Conservation (phyloP, 1,140 invertebrate species). For the Orchesella cincta region DNA sequence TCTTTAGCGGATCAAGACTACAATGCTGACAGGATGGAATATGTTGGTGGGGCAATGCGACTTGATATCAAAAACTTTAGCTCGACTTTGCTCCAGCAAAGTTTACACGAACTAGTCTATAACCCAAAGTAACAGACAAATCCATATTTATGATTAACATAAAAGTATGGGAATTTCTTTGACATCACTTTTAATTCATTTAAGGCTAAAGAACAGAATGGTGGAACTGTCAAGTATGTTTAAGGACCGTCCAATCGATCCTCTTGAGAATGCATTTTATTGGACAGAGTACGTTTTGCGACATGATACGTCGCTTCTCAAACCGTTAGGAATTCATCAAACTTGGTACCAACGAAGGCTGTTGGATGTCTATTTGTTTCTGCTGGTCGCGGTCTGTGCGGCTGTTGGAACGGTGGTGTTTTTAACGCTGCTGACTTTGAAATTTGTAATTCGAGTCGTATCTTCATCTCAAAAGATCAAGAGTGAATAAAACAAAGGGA, state of each 20-base stretch:
- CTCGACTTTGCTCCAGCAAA: not conserved
- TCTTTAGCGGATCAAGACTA: constrained; percentile 10
- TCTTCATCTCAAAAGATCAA: no score
- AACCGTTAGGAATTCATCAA: constrained; percentile 53
- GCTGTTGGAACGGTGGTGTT: no score
- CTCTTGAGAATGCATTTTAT: constrained; percentile 51
- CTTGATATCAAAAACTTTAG: not conserved
- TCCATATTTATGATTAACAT: no score
- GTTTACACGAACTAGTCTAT: not conserved
- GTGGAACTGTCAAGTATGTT: constrained; percentile 51
- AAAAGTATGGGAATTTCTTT: not conserved
- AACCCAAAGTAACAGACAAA: not conserved
- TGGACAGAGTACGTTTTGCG: constrained; percentile 64
- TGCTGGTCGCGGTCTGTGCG: no score
- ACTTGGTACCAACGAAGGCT: constrained; percentile 55
- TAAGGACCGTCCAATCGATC: constrained; percentile 59
- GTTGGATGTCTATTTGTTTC: constrained; percentile 50
- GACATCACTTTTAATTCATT: not conserved
- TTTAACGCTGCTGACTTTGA: no score
- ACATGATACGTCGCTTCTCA: constrained; percentile 58
- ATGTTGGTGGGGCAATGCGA: not conserved
- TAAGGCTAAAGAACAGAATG: constrained; percentile 23
- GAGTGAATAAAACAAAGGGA: no score
- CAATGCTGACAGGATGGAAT: constrained; percentile 12
- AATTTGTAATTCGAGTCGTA: no score